Evolutionary conservation across 2,888 invertebrate genomes (phyloP).

Genomic region (Zhuqinia jingwanae): DNA sequence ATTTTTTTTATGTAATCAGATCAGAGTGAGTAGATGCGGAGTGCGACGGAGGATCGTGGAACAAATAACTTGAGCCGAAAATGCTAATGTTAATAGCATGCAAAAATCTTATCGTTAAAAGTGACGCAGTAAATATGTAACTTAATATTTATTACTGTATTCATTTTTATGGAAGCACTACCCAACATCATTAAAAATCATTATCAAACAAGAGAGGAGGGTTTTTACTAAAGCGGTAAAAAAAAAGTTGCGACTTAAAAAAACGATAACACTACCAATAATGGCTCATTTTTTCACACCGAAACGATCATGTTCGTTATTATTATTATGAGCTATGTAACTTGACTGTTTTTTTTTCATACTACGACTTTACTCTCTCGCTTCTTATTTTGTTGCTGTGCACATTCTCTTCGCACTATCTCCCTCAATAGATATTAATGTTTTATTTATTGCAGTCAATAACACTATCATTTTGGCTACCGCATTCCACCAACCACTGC

Average conservation of each 20-base stretch:
- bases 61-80: too few species aligned
- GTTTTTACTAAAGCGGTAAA: background rate
- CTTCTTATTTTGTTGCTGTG: background rate
- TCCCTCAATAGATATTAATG: background rate
- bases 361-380: background rate
- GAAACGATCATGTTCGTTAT: background rate
- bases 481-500: background rate
- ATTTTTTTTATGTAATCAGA: too few species aligned
- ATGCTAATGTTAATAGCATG: too few species aligned
- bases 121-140: slow-evolving; percentile 13
- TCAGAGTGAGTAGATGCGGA: too few species aligned
- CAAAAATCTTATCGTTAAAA: background rate
- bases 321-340: background rate
- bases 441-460: slow-evolving; percentile 19
- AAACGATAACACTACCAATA: background rate
- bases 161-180: background rate
- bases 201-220: background rate
- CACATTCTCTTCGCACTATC: background rate
- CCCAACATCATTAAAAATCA: background rate
- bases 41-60: too few species aligned
- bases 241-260: background rate
- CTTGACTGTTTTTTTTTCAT: background rate
- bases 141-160: slow-evolving; percentile 34
- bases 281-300: background rate
- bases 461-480: slow-evolving; percentile 3